These are phyloP conservation scores for Acanthisitta chloris DNA, from an alignment of 2,113 vertebrate species.

Conservation along the genomic window DNA sequence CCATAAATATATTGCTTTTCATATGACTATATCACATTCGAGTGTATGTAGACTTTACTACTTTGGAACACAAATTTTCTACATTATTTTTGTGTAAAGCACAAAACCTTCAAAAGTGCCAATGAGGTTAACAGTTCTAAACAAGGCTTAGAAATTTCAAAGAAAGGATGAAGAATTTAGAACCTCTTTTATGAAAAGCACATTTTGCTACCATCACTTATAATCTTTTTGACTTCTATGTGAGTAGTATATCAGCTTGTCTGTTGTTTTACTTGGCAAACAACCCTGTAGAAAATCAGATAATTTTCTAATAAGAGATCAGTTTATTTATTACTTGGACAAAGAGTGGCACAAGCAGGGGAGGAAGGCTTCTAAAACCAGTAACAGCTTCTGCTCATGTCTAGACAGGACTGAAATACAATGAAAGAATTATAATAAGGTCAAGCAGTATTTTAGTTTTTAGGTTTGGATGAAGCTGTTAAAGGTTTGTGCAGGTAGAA, in stretches of 20 bases:
- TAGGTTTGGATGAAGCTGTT: not conserved
- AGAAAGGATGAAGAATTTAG: not conserved
- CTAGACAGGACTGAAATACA: not conserved
- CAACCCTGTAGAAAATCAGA: not conserved
- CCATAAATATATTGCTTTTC: not conserved
- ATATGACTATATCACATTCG: not conserved
- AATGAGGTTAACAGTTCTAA: not conserved
- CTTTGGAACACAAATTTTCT: not conserved
- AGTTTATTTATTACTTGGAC: not conserved
- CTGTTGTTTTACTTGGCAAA: not conserved
- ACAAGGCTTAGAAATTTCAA: not conserved
- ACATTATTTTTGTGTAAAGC: not conserved
- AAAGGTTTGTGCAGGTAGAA: not conserved
- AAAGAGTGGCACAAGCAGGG: not conserved
- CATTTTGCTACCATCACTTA: not conserved
- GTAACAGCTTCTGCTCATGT: not conserved
- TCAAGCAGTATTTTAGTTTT: not conserved
- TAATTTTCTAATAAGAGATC: not conserved
- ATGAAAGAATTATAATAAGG: not conserved
- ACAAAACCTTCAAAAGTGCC: not conserved
- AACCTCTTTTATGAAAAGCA: not conserved
- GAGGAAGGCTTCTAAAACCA: not conserved
- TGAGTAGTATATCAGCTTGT: not conserved
- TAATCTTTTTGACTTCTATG: not conserved
- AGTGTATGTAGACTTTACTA: not conserved